Evolutionary conservation across 92 coral and sea anemone species (phyloP).

Genomic region (Siderastrea radians): DNA sequence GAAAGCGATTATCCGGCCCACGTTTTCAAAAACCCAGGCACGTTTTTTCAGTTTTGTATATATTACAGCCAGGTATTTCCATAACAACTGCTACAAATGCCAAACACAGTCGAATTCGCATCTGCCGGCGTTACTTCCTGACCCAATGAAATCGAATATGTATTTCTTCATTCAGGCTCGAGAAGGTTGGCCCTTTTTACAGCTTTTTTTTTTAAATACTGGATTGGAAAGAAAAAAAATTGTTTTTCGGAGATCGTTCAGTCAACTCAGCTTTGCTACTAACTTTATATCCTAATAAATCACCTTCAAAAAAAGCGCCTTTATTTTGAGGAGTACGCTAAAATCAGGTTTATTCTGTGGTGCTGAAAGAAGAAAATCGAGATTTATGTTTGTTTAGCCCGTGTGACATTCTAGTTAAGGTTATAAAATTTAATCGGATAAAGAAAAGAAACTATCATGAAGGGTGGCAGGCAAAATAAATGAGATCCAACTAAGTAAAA

Average conservation of each 20-base stretch:
- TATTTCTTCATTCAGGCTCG: background rate
- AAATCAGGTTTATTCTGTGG: background rate
- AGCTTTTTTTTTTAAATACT: background rate
- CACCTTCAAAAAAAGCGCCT: background rate
- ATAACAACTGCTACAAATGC: constrained; percentile 2
- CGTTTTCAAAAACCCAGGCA: background rate
- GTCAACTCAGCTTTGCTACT: background rate
- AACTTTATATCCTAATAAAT: background rate
- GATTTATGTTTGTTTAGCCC: background rate
- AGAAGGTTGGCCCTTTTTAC: background rate
- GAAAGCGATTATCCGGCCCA: background rate
- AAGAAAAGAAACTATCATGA: background rate
- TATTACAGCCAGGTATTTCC: constrained; percentile 10
- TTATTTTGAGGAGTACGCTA: background rate
- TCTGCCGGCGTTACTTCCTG: background rate
- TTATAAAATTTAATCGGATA: background rate
- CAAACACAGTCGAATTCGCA: background rate
- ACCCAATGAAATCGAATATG: background rate
- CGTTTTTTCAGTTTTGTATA: background rate
- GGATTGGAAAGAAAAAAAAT: background rate
- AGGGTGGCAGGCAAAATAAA: background rate
- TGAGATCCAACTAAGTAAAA: background rate
- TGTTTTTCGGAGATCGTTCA: background rate
- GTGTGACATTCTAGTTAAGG: background rate
- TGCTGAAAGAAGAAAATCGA: background rate